Percentiles rank a stretch among this genome's conserved stretches.
These are phyloP conservation scores for Eretmocerus hayati DNA, from an alignment of 2,888 invertebrate genomes.

Conservation along the genomic window DNA sequence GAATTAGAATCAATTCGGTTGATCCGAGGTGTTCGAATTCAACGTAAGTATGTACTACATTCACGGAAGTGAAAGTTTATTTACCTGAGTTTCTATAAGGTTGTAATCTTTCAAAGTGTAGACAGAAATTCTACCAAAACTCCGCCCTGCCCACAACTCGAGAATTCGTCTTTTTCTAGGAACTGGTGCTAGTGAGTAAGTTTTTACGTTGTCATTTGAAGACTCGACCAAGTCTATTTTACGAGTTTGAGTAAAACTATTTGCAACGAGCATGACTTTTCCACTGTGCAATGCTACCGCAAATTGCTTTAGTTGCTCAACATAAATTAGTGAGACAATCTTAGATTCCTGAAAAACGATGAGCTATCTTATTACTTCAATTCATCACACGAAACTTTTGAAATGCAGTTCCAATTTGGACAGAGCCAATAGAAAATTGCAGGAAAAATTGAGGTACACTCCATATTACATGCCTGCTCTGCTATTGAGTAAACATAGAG, in stretches of 20 bases:
- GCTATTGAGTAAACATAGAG: too few relatives aligned
- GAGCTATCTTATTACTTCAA: neutral
- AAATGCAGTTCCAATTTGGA: too few relatives aligned
- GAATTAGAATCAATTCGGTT: too few relatives aligned
- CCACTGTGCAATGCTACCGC: conserved; percentile 77
- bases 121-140: conserved; percentile 69
- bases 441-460: too few relatives aligned
- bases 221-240: conserved; percentile 35
- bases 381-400: too few relatives aligned
- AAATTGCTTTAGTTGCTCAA: conserved; percentile 64
- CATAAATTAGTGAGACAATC: conserved; percentile 61
- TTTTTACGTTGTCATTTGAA: conserved; percentile 35
- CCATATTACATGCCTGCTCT: too few relatives aligned
- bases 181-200: conserved; percentile 41
- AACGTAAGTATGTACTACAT: neutral
- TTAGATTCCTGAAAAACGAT: conserved; percentile 48
- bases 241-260: conserved; percentile 40
- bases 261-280: conserved; percentile 45
- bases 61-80: too few relatives aligned
- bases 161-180: conserved; percentile 44
- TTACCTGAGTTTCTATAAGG: conserved; percentile 47
- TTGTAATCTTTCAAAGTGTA: conserved; percentile 60
- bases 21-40: too few relatives aligned
- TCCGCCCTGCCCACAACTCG: conserved; percentile 87
- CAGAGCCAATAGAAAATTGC: too few relatives aligned